Base-by-base conservation (phyloP, 2,797 vertebrate genomes). In the Micropoecilia bifurca region DNA sequence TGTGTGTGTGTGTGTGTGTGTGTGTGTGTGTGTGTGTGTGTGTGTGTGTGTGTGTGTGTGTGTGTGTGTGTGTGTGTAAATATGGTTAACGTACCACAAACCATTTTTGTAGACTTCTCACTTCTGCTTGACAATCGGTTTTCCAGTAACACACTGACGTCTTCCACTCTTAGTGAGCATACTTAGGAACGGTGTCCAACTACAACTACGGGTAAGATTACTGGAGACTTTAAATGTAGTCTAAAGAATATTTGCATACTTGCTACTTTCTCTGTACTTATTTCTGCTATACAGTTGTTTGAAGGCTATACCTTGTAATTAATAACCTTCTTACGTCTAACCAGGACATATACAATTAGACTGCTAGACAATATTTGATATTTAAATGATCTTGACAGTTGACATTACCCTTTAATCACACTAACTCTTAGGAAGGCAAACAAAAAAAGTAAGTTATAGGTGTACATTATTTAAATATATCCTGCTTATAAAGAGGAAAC, bases 131-230 rank as follows among this genome's bases (percentile, higher is more conserved):
- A 22, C 63, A 28, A 48, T 4, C 22, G 53, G 4, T 25, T 13
- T 71, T 2, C 20, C 33, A 12, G 16, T 55, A 4, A 30, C 0
- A 77, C 7, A n/a, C 13, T 25, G 3, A 10, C 57, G 46, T 46
- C 71, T 77, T 30, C 0, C 0, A 22, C 16, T 59, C 28, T 13
- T 6, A 8, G 14, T 0, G 4, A 6, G 55, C 20, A 47, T 0
- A 57, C 10, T 33, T 30, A 39, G 41, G 18, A n/a, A 3, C 0
- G 57, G 36, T 59, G 22, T 46, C 53, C 46, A 46, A 22, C 71
- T 47, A 3, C 43, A 0, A 63, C 61, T 41, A 72, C 71, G 88
- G 93, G 93, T 94, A 89, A 92, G 93, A 80, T 71, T 68, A 71
- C 66, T 68, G 77, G 59, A 69, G 10, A 14, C 39, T 71, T n/a